Percentiles rank a stretch among this genome's conserved stretches.
phyloP scores from a whole-genome alignment of 2,113 vertebrate species.

The Malurus elegans region DNA sequence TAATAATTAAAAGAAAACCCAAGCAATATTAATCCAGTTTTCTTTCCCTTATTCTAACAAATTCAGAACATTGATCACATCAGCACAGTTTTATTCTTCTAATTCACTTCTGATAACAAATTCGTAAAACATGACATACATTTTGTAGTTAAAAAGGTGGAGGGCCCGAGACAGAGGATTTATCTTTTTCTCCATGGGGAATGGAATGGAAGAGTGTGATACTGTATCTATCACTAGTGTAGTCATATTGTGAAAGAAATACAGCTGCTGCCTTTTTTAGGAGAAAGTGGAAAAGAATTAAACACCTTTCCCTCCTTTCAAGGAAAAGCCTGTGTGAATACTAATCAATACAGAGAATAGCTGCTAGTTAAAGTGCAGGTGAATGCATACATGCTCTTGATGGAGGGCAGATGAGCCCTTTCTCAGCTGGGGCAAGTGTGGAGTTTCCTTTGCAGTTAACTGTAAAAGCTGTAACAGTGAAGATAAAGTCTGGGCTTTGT shows the following conservation, averaged over 20 bases:
- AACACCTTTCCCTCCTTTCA: background rate
- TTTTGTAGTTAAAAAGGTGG: background rate
- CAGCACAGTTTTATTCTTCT: background rate
- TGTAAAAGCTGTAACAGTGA: background rate
- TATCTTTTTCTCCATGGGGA: background rate
- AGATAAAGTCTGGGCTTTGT: rapidly evolving
- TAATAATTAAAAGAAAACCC: background rate
- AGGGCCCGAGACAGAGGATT: background rate
- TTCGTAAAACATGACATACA: background rate
- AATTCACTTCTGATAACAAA: background rate
- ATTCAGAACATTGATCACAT: background rate
- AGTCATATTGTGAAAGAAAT: background rate
- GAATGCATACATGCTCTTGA: background rate
- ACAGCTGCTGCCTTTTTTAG: background rate
- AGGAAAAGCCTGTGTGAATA: background rate
- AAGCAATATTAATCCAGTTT: background rate
- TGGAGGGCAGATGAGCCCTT: background rate
- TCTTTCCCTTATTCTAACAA: background rate
- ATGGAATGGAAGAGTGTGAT: background rate
- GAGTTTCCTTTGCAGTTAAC: background rate
- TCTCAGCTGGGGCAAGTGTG: background rate
- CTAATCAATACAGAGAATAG: background rate
- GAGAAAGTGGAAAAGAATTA: background rate
- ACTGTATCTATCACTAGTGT: background rate
- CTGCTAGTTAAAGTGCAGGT: background rate